These are phyloP conservation scores for Tachysurus vachellii DNA, from an alignment of 2,113 vertebrate genomes.

Conservation along the genomic window DNA sequence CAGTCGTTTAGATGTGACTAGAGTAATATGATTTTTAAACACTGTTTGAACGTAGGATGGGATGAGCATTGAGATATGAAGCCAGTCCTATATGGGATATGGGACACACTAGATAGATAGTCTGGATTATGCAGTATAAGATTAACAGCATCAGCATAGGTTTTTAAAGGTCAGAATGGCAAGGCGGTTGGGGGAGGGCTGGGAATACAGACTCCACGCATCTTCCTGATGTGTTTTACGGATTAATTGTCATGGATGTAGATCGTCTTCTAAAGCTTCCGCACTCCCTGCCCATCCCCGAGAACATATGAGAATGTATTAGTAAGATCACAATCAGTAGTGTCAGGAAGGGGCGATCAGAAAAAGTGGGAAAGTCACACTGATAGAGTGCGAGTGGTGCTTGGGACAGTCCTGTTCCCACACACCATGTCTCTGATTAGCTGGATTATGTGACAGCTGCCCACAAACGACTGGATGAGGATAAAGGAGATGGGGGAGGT, in stretches of 20 bases:
- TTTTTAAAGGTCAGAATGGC: conserved; percentile 69
- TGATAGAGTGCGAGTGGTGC: neutral
- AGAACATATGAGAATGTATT: conserved; percentile 52
- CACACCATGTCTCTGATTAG: conserved; percentile 70
- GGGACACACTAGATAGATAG: conserved; percentile 45
- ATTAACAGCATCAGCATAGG: conserved; percentile 63
- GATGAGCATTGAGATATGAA: conserved; percentile 43
- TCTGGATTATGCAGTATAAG: conserved; percentile 52
- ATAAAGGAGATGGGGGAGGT: conserved; percentile 60
- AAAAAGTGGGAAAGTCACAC: conserved; percentile 39
- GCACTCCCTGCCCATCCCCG: conserved; percentile 65
- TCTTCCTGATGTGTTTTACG: conserved; percentile 66
- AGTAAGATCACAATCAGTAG: conserved; percentile 21
- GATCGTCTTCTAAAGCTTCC: conserved; percentile 72
- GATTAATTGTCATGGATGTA: conserved; percentile 72
- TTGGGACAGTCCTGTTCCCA: conserved; percentile 51
- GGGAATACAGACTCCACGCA: conserved; percentile 7
- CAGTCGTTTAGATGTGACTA: neutral
- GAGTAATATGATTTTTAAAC: neutral
- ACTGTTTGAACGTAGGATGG: conserved; percentile 53
- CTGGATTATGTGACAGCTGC: conserved; percentile 84
- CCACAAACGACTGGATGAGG: conserved; percentile 70
- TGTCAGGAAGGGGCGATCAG: conserved; percentile 5
- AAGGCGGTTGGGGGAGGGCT: conserved; percentile 40
- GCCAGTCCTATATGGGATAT: neutral